Evolutionary conservation across 2,113 vertebrate genomes (phyloP).

Genomic region (Ondatra zibethicus): DNA sequence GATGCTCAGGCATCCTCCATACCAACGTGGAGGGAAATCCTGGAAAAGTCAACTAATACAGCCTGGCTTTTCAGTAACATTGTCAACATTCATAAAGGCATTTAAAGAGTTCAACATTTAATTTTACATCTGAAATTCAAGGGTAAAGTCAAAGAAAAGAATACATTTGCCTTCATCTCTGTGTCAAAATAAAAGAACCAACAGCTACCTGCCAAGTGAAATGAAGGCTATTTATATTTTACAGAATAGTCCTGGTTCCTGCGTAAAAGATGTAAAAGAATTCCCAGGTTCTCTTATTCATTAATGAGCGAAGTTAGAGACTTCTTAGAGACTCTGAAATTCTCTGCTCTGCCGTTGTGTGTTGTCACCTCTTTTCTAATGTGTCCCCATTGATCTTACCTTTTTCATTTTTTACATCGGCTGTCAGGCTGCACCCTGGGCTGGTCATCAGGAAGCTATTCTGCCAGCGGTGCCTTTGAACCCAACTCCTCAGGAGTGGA

Average conservation of each 20-base stretch:
- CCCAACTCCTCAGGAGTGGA: background rate
- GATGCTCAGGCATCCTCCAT: background rate
- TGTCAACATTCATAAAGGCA: slow-evolving; percentile 64
- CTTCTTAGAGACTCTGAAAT: slow-evolving; percentile 69
- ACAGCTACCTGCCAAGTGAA: slow-evolving; percentile 55
- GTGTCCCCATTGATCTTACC: slow-evolving; percentile 68
- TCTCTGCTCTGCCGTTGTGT: slow-evolving; percentile 50
- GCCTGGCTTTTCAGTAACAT: slow-evolving; percentile 59
- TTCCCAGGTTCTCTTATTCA: slow-evolving; percentile 62
- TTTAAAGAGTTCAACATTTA: slow-evolving; percentile 67
- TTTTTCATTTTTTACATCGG: slow-evolving; percentile 65
- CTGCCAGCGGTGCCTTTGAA: slow-evolving; percentile 61
- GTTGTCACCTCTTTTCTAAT: slow-evolving; percentile 68
- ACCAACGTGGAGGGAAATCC: background rate
- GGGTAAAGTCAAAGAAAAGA: slow-evolving; percentile 66
- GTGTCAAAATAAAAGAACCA: slow-evolving; percentile 54
- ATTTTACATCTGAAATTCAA: slow-evolving; percentile 63
- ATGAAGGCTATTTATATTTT: slow-evolving; percentile 56
- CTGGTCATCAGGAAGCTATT: slow-evolving; percentile 56
- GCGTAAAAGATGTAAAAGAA: slow-evolving; percentile 62
- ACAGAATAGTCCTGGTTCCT: slow-evolving; percentile 46
- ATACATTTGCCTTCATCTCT: slow-evolving; percentile 61
- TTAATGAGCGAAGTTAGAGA: slow-evolving; percentile 60
- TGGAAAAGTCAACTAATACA: slow-evolving; percentile 57
- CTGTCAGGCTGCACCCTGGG: slow-evolving; percentile 63